Base-by-base conservation (phyloP, 2,113 vertebrate genomes). In the Paraplagusia blochii region DNA sequence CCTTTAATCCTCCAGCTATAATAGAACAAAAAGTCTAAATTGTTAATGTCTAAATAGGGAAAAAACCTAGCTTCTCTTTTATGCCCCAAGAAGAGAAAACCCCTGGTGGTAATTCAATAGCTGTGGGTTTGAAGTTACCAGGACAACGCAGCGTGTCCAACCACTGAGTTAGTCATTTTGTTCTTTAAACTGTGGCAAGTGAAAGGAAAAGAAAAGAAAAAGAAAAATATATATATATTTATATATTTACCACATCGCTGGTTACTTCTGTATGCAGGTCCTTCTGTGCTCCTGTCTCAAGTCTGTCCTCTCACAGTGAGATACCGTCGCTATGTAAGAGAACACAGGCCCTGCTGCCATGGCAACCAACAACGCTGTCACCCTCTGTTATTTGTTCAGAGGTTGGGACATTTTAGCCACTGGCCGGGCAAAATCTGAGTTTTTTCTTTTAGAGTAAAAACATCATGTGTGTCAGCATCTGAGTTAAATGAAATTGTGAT, bases 71-170 rank as follows among this genome's bases (percentile, higher is more conserved):
- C 1, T 22, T 9, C n/a, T 51, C 35, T 15, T 51, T 15, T 53
- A 2, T 11, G 33, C 47, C 18, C 15, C 1, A 34, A n/a, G 6
- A 53, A 53, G 66, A 77, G 48, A 58, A 66, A 69, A 64, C 60
- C 59, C 36, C 69, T 75, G 45, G 53, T 52, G 46, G 84, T 80
- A 83, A 87, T 52, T 63, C 59, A 69, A 84, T 79, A 76, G 48
- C 53, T 43, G 43, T 38, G 1, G 13, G 9, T 18, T 40, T 63
- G 6, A 8, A 17, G 72, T 67, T 74, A 33, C 77, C 77, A 18
- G 9, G 74, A 18, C 76, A 79, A 79, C 69, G 12, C 39, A 16
- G 11, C n/a, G 43, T 51, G 44, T 43, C 36, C 9, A 29, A 29
- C 44, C 43, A n/a, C 6, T 44, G 53, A 79, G 65, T 67, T 62